Percentiles rank a stretch among this genome's conserved stretches.
phyloP scores from a whole-genome alignment of 1,140 invertebrate species.

The Caligus rogercresseyi region DNA sequence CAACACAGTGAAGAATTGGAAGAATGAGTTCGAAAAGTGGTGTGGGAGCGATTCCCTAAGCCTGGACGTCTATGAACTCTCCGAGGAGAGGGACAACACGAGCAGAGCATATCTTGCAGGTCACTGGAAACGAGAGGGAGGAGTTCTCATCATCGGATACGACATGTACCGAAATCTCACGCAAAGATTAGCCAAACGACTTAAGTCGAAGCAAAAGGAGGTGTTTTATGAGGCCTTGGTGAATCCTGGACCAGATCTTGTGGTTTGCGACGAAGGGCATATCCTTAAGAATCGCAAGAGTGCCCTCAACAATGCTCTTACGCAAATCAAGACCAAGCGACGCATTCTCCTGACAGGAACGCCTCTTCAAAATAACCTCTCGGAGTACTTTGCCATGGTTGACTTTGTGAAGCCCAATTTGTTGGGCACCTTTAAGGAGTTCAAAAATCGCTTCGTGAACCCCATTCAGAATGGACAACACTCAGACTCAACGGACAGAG shows the following conservation, averaged over 20 bases:
- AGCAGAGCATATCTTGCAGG: constrained; percentile 48
- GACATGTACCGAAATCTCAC: constrained; percentile 73
- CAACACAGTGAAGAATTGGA: constrained; percentile 90
- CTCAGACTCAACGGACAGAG: constrained; percentile 67
- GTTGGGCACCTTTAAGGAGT: constrained; percentile 75
- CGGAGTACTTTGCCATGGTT: constrained; percentile 94
- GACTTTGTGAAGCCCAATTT: constrained; percentile 87
- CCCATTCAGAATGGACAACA: constrained; percentile 89
- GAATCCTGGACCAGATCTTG: constrained; percentile 47
- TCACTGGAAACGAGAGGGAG: constrained; percentile 63
- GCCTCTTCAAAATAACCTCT: constrained; percentile 85
- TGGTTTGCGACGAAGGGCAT: constrained; percentile 49
- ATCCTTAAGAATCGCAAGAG: constrained; percentile 46
- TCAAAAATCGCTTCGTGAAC: constrained; percentile 75
- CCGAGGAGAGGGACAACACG: constrained; percentile 33
- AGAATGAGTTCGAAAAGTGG: constrained; percentile 78
- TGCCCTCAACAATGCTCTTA: constrained; percentile 65
- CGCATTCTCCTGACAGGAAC: constrained; percentile 73
- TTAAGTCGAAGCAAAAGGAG: constrained; percentile 31
- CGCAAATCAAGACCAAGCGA: constrained; percentile 49
- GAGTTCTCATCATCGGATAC: constrained; percentile 86
- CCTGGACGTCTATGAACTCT: constrained; percentile 16
- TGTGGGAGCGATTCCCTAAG: constrained; percentile 35
- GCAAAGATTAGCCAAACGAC: constrained; percentile 43
- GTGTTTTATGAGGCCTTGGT: constrained; percentile 37